Conservation (phyloP, 1,140 invertebrate genomes). For the Augochlora pura region DNA sequence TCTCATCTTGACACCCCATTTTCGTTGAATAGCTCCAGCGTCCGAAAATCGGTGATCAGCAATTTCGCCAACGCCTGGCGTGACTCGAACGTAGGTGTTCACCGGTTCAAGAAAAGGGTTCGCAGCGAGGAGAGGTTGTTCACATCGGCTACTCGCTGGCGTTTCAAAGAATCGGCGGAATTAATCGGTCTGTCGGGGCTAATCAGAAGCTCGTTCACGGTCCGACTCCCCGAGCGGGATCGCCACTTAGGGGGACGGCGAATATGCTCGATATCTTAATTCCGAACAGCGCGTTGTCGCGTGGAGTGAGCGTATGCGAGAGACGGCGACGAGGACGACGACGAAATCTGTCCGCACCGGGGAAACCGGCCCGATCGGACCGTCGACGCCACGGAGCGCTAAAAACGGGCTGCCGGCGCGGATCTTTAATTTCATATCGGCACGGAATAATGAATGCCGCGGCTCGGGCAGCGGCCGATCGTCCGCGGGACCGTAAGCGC, state of each 20-base stretch:
- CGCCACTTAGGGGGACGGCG: slow-evolving; percentile 47
- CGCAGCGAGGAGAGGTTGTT: slow-evolving; percentile 27
- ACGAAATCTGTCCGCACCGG: background rate
- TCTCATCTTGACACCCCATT: too few relatives aligned
- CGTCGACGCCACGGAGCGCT: background rate
- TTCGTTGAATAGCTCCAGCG: too few relatives aligned
- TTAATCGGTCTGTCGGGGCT: slow-evolving; percentile 50
- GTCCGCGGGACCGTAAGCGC: slow-evolving; percentile 26
- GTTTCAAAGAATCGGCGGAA: slow-evolving; percentile 45
- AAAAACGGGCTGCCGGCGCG: slow-evolving; percentile 15
- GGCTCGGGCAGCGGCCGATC: too few relatives aligned
- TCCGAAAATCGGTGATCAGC: too few relatives aligned
- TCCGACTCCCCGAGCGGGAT: slow-evolving; percentile 14
- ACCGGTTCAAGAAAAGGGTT: background rate
- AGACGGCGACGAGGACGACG: too few relatives aligned
- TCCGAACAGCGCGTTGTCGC: slow-evolving; percentile 27
- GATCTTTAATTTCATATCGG: slow-evolving; percentile 43
- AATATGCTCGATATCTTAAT: slow-evolving; percentile 58
- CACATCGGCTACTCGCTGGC: background rate
- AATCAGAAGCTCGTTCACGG: slow-evolving; percentile 33
- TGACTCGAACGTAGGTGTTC: too few relatives aligned
- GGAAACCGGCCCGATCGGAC: slow-evolving; percentile 25
- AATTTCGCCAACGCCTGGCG: too few relatives aligned
- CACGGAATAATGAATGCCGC: slow-evolving; percentile 19
- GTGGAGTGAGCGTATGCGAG: too few relatives aligned